Evolutionary conservation across 2,113 vertebrate species (phyloP).

Genomic region (Hippopotamus amphibius): DNA sequence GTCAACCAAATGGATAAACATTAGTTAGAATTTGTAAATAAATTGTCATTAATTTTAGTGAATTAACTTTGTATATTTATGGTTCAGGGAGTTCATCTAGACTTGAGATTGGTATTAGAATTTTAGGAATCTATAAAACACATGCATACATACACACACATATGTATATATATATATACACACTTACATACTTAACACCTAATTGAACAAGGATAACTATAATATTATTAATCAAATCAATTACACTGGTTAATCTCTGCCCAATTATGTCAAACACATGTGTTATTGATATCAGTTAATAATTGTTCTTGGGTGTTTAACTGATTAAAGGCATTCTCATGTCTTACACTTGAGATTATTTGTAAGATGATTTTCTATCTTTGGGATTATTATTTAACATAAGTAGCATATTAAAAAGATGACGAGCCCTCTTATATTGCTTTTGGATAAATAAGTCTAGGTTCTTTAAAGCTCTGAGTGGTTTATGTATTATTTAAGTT

Average conservation of each 20-base stretch:
- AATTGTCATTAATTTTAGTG: not conserved
- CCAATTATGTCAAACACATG: not conserved
- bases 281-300: not conserved
- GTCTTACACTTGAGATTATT: not conserved
- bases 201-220: not conserved
- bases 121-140: not conserved
- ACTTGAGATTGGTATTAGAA: not conserved
- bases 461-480: not conserved
- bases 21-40: not conserved
- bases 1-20: not conserved
- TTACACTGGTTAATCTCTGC: not conserved
- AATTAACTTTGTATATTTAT: not conserved
- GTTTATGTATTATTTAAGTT: not conserved
- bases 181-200: not conserved
- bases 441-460: not conserved
- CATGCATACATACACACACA: not conserved
- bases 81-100: not conserved
- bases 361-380: not conserved
- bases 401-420: not conserved
- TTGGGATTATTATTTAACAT: constrained; percentile 36
- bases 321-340: not conserved
- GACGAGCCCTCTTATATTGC: not conserved
- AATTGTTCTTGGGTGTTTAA: constrained; percentile 21
- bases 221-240: not conserved
- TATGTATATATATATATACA: not conserved